These are phyloP conservation scores for Eueides isabella DNA, from an alignment of 1,140 invertebrate genomes.

Conservation along the genomic window DNA sequence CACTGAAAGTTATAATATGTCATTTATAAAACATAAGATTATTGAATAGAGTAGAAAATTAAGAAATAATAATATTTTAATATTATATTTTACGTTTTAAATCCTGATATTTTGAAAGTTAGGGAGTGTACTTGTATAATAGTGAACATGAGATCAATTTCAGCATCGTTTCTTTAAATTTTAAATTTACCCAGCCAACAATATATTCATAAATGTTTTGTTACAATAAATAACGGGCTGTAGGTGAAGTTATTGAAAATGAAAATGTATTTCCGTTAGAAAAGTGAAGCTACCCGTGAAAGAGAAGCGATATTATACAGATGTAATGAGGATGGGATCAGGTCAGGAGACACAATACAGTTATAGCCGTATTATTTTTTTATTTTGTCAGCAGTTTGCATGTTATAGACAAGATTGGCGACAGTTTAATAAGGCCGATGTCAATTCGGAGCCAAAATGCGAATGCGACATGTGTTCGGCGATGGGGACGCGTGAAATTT, in stretches of 20 bases:
- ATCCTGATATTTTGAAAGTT: too few species aligned
- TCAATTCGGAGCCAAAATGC: conserved; percentile 33
- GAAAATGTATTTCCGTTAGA: not conserved
- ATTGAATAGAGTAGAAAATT: too few species aligned
- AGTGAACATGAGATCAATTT: too few species aligned
- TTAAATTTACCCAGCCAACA: too few species aligned
- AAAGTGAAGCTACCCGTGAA: not conserved
- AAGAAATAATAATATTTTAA: too few species aligned
- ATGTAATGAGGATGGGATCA: conserved; percentile 22
- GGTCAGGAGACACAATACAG: conserved; percentile 26
- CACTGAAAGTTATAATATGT: conserved; percentile 13
- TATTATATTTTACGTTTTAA: too few species aligned
- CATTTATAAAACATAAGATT: not conserved
- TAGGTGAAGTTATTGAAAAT: too few species aligned
- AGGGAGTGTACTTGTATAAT: too few species aligned
- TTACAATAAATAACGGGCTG: too few species aligned
- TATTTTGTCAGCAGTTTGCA: conserved; percentile 57
- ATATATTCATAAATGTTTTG: too few species aligned
- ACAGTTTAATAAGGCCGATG: conserved; percentile 53
- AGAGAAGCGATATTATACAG: conserved; percentile 24
- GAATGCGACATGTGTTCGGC: conserved; percentile 29
- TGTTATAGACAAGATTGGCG: conserved; percentile 45
- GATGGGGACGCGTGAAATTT: conserved; percentile 29
- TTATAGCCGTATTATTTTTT: conserved; percentile 58
- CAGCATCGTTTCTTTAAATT: too few species aligned